These are phyloP conservation scores for Riparia riparia DNA, from an alignment of 2,113 vertebrate species.

Conservation along the genomic window DNA sequence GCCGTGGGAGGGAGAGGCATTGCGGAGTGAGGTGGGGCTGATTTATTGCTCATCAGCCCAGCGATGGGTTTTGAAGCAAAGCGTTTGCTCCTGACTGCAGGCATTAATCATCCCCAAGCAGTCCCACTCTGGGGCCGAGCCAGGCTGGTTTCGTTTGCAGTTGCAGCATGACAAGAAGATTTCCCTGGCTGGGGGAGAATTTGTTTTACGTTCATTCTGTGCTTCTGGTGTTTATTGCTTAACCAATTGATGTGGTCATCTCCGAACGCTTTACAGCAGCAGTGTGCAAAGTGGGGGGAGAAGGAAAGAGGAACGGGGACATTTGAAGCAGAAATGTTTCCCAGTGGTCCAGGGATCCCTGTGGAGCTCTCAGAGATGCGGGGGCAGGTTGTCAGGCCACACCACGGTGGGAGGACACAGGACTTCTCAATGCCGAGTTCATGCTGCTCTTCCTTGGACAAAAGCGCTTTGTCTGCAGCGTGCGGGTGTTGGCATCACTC, in stretches of 20 bases:
- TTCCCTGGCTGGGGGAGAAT: not conserved
- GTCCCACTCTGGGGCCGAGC: not conserved
- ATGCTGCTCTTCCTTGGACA: not conserved
- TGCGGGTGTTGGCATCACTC: not conserved
- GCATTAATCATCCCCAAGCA: constrained; percentile 56
- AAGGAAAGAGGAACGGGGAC: not conserved
- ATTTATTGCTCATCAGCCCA: constrained; percentile 50
- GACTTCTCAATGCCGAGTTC: not conserved
- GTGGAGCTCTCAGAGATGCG: not conserved
- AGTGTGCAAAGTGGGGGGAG: not conserved
- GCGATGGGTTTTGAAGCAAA: constrained; percentile 32
- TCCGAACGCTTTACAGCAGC: not conserved
- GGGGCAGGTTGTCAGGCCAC: not conserved
- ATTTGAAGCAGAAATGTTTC: not conserved
- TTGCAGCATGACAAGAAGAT: constrained; percentile 51
- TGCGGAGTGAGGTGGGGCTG: constrained; percentile 64
- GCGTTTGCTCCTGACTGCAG: constrained; percentile 42
- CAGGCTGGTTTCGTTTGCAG: constrained; percentile 47
- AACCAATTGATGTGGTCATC: constrained; percentile 63
- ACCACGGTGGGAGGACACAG: not conserved
- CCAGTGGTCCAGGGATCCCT: not conserved
- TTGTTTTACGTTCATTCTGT: constrained; percentile 23
- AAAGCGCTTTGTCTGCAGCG: not conserved
- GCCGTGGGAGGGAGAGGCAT: constrained; percentile 14
- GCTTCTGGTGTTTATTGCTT: constrained; percentile 59